Percentiles rank a stretch among this genome's conserved stretches.
Conservation (phyloP, 2,797 vertebrate species). For the Meriones psammophilus region DNA sequence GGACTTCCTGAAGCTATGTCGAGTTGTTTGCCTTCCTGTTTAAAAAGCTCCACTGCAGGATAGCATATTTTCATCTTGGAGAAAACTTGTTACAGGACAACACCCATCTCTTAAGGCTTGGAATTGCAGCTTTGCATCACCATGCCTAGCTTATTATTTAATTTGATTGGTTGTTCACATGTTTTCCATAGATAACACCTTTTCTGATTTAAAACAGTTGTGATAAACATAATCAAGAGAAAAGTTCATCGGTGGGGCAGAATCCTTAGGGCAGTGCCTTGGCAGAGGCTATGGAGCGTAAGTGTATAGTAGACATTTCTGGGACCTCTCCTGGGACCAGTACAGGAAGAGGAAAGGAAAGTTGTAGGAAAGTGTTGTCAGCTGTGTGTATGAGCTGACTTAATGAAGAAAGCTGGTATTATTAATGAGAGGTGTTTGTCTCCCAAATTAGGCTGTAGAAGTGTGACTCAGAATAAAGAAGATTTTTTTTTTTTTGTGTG, state of each 20-base stretch:
- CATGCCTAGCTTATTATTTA: not conserved
- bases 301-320: not conserved
- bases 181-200: not conserved
- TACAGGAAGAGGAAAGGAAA: not conserved
- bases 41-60: not conserved
- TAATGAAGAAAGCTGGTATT: not conserved
- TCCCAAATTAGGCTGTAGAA: not conserved
- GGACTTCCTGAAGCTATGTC: not conserved
- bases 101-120: not conserved
- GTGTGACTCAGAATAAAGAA: not conserved
- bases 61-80: not conserved
- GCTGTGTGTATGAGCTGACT: not conserved
- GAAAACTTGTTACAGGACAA: not conserved
- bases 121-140: not conserved
- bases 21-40: not conserved
- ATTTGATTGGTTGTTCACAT: not conserved
- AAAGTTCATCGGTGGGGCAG: not conserved
- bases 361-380: not conserved
- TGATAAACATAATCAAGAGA: not conserved
- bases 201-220: conserved; percentile 29
- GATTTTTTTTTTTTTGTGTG: not conserved
- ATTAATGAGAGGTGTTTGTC: not conserved
- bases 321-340: not conserved
- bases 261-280: not conserved
- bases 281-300: not conserved